A percentile compares a stretch with the other conserved stretches of the same genome.
Conservation (phyloP, 2,113 vertebrate genomes). For the Zingel zingel region DNA sequence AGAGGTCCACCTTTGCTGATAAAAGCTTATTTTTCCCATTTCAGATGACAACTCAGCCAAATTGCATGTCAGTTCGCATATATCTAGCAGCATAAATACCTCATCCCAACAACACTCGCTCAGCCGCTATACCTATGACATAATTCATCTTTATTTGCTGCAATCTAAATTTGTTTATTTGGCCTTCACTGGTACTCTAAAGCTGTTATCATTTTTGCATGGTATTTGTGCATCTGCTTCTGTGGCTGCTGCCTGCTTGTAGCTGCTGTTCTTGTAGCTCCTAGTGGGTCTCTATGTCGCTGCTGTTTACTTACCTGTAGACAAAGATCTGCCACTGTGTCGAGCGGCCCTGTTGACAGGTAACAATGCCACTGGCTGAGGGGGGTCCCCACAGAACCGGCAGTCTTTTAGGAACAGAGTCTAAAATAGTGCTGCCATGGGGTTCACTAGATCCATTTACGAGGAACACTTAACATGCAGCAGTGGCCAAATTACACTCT, state of each 20-base stretch:
- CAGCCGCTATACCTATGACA: conserved; percentile 47
- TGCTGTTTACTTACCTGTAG: conserved; percentile 72
- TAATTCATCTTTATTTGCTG: conserved; percentile 72
- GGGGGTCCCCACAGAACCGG: conserved; percentile 64
- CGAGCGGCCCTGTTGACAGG: conserved; percentile 73
- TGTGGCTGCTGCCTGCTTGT: conserved; percentile 35
- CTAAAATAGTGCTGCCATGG: conserved; percentile 59
- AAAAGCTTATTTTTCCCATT: conserved; percentile 70
- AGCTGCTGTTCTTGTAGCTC: conserved; percentile 61
- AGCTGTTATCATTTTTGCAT: conserved; percentile 47
- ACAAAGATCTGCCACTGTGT: conserved; percentile 76
- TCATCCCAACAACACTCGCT: conserved; percentile 45
- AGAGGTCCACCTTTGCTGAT: conserved; percentile 58
- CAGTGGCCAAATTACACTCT: conserved; percentile 45
- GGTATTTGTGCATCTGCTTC: conserved; percentile 40
- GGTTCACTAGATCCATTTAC: conserved; percentile 53
- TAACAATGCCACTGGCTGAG: conserved; percentile 74
- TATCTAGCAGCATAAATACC: conserved; percentile 65
- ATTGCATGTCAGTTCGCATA: conserved; percentile 70
- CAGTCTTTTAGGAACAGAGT: conserved; percentile 71
- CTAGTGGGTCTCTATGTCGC: conserved; percentile 62
- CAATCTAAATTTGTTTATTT: conserved; percentile 56
- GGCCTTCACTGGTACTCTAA: conserved; percentile 50
- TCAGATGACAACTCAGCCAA: conserved; percentile 66
- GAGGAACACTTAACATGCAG: conserved; percentile 41